phyloP scores from a whole-genome alignment of 2,797 vertebrate genomes.

The Mormyrops boulengeri region DNA sequence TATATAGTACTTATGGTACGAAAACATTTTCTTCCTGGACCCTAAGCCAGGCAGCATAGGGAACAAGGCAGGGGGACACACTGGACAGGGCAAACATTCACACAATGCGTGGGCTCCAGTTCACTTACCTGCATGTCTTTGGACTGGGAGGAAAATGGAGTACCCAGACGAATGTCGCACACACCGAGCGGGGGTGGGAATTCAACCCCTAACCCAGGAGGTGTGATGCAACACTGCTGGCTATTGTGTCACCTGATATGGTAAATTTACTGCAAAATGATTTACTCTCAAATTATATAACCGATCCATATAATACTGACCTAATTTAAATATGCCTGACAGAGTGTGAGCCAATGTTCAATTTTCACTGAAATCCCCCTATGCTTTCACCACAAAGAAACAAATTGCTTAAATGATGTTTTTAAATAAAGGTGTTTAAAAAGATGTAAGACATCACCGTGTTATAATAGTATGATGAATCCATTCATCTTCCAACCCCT shows the following conservation, averaged over 20 bases:
- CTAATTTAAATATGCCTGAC: background rate
- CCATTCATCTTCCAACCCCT: background rate
- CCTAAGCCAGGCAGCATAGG: too few species aligned
- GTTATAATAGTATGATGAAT: background rate
- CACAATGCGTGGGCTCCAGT: background rate
- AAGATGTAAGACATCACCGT: background rate
- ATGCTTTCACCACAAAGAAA: background rate
- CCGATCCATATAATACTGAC: background rate
- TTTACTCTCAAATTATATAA: background rate
- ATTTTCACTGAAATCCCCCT: background rate
- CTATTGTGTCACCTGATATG: background rate
- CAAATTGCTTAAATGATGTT: background rate
- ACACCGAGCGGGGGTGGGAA: background rate
- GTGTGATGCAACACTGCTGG: background rate
- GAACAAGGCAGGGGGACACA: background rate
- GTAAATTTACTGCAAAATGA: background rate
- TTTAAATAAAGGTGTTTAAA: background rate
- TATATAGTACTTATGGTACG: background rate
- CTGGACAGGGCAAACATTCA: background rate
- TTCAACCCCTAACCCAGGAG: background rate
- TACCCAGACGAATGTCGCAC: background rate
- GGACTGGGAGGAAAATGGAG: background rate
- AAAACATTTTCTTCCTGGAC: background rate
- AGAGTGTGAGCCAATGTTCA: background rate
- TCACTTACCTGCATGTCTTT: background rate